Evolutionary conservation across 92 coral and sea anemone genomes (phyloP).

Genomic region (Palythoa grandis): DNA sequence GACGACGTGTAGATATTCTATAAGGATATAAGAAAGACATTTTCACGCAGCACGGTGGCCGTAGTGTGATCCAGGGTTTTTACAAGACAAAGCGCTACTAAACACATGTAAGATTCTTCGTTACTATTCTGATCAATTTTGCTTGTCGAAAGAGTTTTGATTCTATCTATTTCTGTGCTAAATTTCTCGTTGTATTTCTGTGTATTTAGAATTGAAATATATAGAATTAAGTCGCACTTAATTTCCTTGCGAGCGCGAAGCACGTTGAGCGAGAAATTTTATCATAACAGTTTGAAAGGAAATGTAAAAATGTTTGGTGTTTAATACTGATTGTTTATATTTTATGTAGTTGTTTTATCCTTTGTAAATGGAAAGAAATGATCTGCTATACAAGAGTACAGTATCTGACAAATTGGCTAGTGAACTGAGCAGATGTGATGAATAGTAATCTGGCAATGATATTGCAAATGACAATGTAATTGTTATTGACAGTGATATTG

Average conservation of each 20-base stretch:
- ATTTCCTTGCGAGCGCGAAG: neutral
- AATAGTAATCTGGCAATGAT: no score
- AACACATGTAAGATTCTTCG: neutral
- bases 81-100: neutral
- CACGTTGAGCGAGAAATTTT: neutral
- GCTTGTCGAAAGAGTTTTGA: neutral
- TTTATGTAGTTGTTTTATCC: no score
- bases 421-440: no score
- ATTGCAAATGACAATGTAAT: no score
- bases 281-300: neutral
- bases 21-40: neutral
- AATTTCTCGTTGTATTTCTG: neutral
- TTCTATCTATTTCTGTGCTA: neutral
- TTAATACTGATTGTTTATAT: no score
- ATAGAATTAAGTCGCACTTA: neutral
- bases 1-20: neutral
- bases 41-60: neutral
- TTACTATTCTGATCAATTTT: neutral
- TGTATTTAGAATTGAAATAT: neutral
- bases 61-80: neutral
- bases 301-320: neutral
- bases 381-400: no score
- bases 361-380: no score
- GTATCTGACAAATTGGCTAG: no score
- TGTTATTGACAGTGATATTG: no score